phyloP scores from a whole-genome alignment of 2,113 vertebrate species.

The Asarcornis scutulata region DNA sequence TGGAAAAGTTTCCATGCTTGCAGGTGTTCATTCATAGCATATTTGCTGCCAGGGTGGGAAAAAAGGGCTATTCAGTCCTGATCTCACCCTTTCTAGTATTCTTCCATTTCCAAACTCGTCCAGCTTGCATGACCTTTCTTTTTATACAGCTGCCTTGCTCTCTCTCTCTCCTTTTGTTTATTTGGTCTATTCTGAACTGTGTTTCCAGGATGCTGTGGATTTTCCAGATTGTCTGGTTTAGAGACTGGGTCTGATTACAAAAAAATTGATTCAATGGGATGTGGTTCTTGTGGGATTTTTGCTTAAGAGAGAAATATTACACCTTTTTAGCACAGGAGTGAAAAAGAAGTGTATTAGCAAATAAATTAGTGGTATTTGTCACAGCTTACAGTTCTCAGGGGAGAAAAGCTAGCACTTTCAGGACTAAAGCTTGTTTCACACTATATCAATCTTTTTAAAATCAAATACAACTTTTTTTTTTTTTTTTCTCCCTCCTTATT shows the following conservation, averaged over 20 bases:
- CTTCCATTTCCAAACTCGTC: background rate
- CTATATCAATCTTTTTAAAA: background rate
- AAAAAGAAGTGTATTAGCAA: background rate
- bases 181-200: background rate
- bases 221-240: slow-evolving; percentile 6
- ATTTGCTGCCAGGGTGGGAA: background rate
- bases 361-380: background rate
- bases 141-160: background rate
- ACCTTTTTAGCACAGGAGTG: background rate
- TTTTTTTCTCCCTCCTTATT: background rate
- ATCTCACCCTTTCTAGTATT: background rate
- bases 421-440: background rate
- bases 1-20: background rate
- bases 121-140: background rate
- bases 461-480: background rate
- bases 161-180: background rate
- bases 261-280: background rate
- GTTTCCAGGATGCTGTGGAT: background rate
- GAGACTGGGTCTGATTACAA: background rate
- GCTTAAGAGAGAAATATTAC: background rate
- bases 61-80: slow-evolving; percentile 9
- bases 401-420: background rate
- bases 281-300: background rate
- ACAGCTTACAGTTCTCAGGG: background rate
- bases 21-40: background rate